These are phyloP conservation scores for Amblyteles armatorius DNA, from an alignment of 2,888 invertebrate genomes.

Conservation along the genomic window DNA sequence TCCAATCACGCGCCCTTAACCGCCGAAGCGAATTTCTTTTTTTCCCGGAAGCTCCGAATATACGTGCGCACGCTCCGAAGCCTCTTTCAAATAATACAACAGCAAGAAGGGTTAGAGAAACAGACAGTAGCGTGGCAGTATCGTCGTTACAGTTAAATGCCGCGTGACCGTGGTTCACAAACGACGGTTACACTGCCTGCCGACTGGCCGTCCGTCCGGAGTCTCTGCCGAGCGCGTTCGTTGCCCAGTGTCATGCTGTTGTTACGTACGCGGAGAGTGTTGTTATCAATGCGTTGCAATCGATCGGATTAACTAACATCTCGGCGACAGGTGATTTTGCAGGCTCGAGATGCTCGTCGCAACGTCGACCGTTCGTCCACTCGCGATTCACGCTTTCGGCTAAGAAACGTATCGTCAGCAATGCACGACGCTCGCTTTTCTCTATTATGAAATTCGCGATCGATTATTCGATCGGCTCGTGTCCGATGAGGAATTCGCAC, in stretches of 20 bases:
- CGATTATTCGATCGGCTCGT: constrained; percentile 40
- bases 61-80: too few relatives aligned
- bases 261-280: constrained; percentile 54
- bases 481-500: constrained; percentile 32
- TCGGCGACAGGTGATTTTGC: constrained; percentile 7
- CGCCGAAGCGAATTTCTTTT: too few relatives aligned
- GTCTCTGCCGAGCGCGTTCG: constrained; percentile 36
- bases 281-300: constrained; percentile 45
- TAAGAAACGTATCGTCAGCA: constrained; percentile 30
- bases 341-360: constrained; percentile 32
- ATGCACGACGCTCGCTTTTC: constrained; percentile 16
- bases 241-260: constrained; percentile 55
- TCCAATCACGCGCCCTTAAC: too few relatives aligned
- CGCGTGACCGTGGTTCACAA: constrained; percentile 52
- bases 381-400: constrained; percentile 50
- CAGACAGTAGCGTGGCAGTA: constrained; percentile 40
- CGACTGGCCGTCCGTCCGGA: constrained; percentile 52
- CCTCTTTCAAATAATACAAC: too few relatives aligned
- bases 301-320: constrained; percentile 12
- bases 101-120: constrained; percentile 14
- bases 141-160: constrained; percentile 26
- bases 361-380: not conserved
- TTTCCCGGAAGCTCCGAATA: too few relatives aligned
- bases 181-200: constrained; percentile 50
- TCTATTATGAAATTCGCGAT: constrained; percentile 48